A percentile compares a stretch with the other conserved stretches of the same genome.
These are phyloP conservation scores for Neofelis nebulosa DNA, from an alignment of 2,113 vertebrate species.

Conservation along the genomic window DNA sequence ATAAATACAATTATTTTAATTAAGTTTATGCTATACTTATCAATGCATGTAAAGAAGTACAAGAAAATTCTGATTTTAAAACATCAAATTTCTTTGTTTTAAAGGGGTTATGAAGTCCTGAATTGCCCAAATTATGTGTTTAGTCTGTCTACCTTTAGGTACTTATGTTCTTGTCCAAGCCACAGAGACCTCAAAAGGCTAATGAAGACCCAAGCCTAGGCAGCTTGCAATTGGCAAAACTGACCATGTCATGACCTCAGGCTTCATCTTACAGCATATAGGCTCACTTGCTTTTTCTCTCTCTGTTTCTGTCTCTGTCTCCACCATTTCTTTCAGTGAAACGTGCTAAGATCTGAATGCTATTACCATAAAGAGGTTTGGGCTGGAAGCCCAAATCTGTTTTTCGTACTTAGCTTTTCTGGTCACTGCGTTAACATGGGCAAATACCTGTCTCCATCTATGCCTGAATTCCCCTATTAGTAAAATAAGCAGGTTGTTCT, in stretches of 20 bases:
- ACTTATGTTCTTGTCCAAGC: neutral
- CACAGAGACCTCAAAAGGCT: neutral
- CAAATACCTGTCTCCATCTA: neutral
- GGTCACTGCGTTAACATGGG: neutral
- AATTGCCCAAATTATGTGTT: neutral
- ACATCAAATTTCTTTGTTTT: neutral
- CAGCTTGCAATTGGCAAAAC: neutral
- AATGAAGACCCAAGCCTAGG: neutral
- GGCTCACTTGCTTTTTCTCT: neutral
- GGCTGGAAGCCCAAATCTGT: neutral
- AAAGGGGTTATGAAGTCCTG: neutral
- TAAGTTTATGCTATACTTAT: neutral
- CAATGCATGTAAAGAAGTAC: neutral
- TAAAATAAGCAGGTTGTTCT: neutral
- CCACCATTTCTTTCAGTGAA: neutral
- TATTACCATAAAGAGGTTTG: neutral
- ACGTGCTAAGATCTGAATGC: neutral
- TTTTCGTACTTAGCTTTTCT: neutral
- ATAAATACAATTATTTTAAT: neutral
- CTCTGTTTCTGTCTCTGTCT: neutral
- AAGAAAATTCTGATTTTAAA: neutral
- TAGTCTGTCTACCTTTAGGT: neutral
- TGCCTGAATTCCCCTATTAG: neutral
- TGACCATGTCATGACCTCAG: neutral
- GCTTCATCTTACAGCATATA: neutral